Base-by-base conservation (phyloP, 2,113 vertebrate species). In the Misgurnus anguillicaudatus region DNA sequence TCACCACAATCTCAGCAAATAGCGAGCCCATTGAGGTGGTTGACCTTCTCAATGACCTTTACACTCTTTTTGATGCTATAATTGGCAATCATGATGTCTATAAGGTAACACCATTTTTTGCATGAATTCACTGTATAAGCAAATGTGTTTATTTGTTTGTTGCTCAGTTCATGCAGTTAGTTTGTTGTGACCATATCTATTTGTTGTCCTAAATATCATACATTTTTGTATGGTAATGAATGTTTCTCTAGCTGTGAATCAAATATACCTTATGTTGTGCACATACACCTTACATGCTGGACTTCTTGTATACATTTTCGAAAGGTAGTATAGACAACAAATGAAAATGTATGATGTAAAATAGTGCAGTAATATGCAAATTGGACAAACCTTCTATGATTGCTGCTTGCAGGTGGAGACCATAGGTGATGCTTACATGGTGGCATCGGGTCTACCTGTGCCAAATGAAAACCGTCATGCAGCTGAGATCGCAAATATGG, bases 11-110 rank as follows among this genome's bases (percentile, higher is more conserved):
- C 89, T 94, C 93, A 3, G 93, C 94, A 77, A 89, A 92, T 86
- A 94, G 93, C 0, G 92, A 94, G 47, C 94, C 94, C 53, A 94
- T 94, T 6, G 92, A 94, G 68, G 93, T 94, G 86, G 94, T 94
- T 4, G 89, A 94, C 88, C 90, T 94, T n/a, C 92, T 94, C 72
- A 94, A 94, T 2, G 90, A 93, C 85, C 92, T 94, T 48, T 94
- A 94, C 87, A 94, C 93, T 0, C 68, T 94, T 10, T 94, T 94
- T 17, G 94, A 94, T 36, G 93, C 92, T 36, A 91, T 94, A 76
- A 93, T 94, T 13, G 89, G 90, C 77, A 91, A 91, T 83, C 94
- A 94, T 3, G 94, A 94, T 16, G 93, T 94, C 53, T 94, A 94
- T 86, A 94, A 94, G 92, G 93, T 93, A 74, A 76, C 47, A 24